Evolutionary conservation across 2,113 vertebrate species (phyloP).

Genomic region (Percopsis transmontana): DNA sequence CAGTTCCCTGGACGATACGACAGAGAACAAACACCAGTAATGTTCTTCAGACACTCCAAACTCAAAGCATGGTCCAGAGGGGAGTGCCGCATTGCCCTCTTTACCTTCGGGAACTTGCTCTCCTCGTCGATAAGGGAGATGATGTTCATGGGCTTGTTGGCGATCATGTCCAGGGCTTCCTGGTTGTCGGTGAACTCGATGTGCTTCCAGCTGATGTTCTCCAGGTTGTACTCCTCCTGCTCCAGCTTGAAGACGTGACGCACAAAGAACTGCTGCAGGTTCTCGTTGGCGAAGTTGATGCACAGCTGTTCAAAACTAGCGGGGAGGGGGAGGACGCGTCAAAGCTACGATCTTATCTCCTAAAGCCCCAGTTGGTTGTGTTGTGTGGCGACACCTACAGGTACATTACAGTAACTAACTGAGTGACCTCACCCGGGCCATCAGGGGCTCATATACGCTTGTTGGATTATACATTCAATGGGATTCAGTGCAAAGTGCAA

Average conservation of each 20-base stretch:
- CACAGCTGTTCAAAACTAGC: constrained; percentile 96
- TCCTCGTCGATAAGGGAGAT: constrained; percentile 98
- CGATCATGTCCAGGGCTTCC: constrained; percentile 97
- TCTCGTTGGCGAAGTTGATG: constrained; percentile 98
- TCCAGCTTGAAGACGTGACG: constrained; percentile 97
- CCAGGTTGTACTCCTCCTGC: constrained; percentile 98
- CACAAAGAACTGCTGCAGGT: constrained; percentile 98
- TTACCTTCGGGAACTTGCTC: constrained; percentile 98
- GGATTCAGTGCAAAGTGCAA: no score
- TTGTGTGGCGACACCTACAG: no score
- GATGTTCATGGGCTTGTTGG: constrained; percentile 98
- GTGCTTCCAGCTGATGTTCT: constrained; percentile 98
- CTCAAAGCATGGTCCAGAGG: no score
- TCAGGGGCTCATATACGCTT: no score
- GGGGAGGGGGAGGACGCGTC: background rate
- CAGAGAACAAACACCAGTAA: background rate
- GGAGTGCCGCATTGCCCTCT: no score
- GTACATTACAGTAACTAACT: no score
- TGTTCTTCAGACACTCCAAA: background rate
- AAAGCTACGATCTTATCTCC: no score
- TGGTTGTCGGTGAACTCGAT: constrained; percentile 99
- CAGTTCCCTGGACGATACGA: constrained; percentile 83
- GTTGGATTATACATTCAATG: no score
- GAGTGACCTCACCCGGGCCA: no score
- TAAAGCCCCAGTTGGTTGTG: no score